These are phyloP conservation scores for Phrynocephalus guinanensis DNA, from an alignment of 2,797 vertebrate genomes.

Conservation along the genomic window DNA sequence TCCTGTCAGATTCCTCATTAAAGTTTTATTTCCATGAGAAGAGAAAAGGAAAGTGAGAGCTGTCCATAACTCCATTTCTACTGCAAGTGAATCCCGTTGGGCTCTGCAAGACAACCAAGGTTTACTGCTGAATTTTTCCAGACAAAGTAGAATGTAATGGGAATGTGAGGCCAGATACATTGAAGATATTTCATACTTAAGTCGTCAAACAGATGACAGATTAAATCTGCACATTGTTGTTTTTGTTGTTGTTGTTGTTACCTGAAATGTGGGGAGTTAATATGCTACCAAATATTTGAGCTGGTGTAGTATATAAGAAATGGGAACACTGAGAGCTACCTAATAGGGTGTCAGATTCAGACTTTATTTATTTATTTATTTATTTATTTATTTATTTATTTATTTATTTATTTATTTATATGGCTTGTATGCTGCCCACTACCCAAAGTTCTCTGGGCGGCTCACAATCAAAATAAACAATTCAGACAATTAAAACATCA, in stretches of 20 bases:
- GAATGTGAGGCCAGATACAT: background rate
- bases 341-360: too few species aligned
- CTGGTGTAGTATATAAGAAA: background rate
- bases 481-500: too few species aligned
- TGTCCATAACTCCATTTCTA: conserved; percentile 2
- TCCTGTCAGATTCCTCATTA: conserved; percentile 11
- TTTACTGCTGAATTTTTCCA: conserved; percentile 5
- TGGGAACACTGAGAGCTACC: too few species aligned
- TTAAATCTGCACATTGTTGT: background rate
- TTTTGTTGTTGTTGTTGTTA: background rate
- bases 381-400: too few species aligned
- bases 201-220: background rate
- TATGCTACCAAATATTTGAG: background rate
- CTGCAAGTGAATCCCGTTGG: background rate
- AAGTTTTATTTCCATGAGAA: background rate
- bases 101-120: background rate
- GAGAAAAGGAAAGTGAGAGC: background rate
- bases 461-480: too few species aligned
- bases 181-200: background rate
- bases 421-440: too few species aligned
- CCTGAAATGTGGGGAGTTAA: background rate
- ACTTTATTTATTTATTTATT: too few species aligned
- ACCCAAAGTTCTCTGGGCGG: too few species aligned
- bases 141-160: background rate
- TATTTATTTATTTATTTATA: too few species aligned